Percentiles rank a stretch among this genome's conserved stretches.
Evolutionary conservation across 2,113 vertebrate species (phyloP).

Genomic region (Mus spicilegus): DNA sequence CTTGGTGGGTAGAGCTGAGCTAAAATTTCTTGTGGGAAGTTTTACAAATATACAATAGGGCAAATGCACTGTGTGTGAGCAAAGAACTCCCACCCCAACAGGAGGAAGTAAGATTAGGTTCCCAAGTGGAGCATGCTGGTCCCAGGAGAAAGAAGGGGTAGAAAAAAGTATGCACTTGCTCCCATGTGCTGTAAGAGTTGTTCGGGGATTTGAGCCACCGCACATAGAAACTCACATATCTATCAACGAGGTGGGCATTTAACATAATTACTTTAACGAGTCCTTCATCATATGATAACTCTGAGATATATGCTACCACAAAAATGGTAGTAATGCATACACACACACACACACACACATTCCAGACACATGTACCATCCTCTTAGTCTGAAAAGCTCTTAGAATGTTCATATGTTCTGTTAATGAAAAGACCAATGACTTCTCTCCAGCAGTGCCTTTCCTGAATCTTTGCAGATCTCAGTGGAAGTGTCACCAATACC

Average conservation of each 20-base stretch:
- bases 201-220: neutral
- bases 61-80: conserved; percentile 60
- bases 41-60: conserved; percentile 67
- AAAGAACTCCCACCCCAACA: conserved; percentile 48
- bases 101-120: conserved; percentile 55
- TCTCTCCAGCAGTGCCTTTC: neutral
- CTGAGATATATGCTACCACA: neutral
- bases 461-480: neutral
- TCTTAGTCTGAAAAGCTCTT: neutral
- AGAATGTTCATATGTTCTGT: neutral
- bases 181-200: neutral
- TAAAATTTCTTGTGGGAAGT: conserved; percentile 78
- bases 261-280: neutral
- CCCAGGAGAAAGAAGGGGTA: conserved; percentile 7
- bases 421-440: neutral
- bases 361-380: neutral
- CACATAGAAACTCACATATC: neutral
- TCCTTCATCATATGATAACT: conserved; percentile 32
- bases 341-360: neutral
- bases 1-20: conserved; percentile 65
- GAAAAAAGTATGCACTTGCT: neutral
- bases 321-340: neutral
- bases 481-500: neutral
- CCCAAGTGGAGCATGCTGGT: conserved; percentile 21
- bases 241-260: neutral